Evolutionary conservation across 2,113 vertebrate genomes (phyloP).

Genomic region (Proterorhinus semilunaris): DNA sequence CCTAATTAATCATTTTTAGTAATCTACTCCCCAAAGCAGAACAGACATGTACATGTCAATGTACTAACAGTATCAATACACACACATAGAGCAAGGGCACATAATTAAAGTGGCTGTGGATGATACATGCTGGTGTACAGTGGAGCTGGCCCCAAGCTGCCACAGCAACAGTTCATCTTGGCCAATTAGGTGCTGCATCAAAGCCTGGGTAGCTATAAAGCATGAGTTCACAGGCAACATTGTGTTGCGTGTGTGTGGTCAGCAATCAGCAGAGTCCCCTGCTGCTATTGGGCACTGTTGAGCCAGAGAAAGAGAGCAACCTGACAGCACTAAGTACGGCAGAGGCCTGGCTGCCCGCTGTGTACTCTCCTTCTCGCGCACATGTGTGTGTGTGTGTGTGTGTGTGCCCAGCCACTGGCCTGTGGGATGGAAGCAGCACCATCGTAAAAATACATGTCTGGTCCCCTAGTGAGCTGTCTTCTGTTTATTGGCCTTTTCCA

Average conservation of each 20-base stretch:
- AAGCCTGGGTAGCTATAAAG: slow-evolving; percentile 62
- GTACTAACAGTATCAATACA: slow-evolving; percentile 7
- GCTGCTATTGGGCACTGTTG: slow-evolving; percentile 59
- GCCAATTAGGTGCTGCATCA: slow-evolving; percentile 76
- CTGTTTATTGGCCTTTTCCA: slow-evolving; percentile 54
- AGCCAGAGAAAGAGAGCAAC: slow-evolving; percentile 64
- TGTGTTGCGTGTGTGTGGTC: slow-evolving; percentile 71
- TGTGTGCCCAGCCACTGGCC: slow-evolving; percentile 40
- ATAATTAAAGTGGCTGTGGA: slow-evolving; percentile 69
- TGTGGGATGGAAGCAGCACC: slow-evolving; percentile 43
- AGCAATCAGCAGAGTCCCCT: slow-evolving; percentile 71
- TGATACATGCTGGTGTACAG: slow-evolving; percentile 60
- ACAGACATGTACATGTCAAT: slow-evolving; percentile 26
- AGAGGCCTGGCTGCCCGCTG: slow-evolving; percentile 54
- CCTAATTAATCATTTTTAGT: slow-evolving; percentile 3
- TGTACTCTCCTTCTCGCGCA: slow-evolving; percentile 67
- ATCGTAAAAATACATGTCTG: slow-evolving; percentile 24
- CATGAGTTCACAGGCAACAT: slow-evolving; percentile 65
- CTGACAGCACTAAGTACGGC: slow-evolving; percentile 59
- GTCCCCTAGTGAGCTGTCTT: slow-evolving; percentile 35
- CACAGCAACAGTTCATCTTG: slow-evolving; percentile 71
- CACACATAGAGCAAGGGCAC: slow-evolving; percentile 52
- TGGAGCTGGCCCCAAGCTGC: slow-evolving; percentile 64
- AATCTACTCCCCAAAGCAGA: background rate
- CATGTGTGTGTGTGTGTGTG: slow-evolving; percentile 30